Base-by-base conservation (phyloP, 2,797 vertebrate genomes). In the Vultur gryphus region DNA sequence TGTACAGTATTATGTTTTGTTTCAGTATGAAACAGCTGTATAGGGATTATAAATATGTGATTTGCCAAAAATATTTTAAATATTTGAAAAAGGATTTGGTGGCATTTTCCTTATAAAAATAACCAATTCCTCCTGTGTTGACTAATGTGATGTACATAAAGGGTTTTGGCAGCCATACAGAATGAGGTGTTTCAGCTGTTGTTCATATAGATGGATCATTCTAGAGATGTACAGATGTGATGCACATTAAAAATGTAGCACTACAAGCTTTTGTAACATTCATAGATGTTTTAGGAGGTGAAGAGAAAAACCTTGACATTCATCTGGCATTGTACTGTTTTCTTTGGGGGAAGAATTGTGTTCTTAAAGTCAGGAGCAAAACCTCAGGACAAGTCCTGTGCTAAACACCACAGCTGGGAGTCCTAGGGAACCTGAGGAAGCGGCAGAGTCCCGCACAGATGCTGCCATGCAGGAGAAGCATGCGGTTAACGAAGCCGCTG, bases 131-230 rank as follows among this genome's bases (percentile, higher is more conserved):
- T 94, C 92, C 90, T 96, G 94, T 64, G 65, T 93, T 94, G 92
- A 97, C 66, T 75, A 91, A 93, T 83, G 46, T 43, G 46, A 91
- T 79, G 62, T 52, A 81, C 55, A 82, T 89, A 77, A 93, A 94
- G 52, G 41, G 41, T 72, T 94, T 86, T 95, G 91, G 92, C 94
- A 96, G 58, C 55, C 1, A 0, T 62, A 93, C 85, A 91, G 93
- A 87, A 93, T 6, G 78, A 97, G 84, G 81, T 92, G 80, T 95
- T 97, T 96, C 96, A 96, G 96, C 95, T 97, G 93, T 93, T 96
- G 83, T 93, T 95, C 90, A 85, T 90, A 94, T 29, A 96, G 88
- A 72, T 2, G 5, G 78, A 82, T 86, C 41, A 72, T 87, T 93
- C 89, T 69, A 67, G 92, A 94, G 72, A 90, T 62, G 28, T 81